phyloP scores from a whole-genome alignment of 2,113 vertebrate species.

The Nyctereutes procyonoides region DNA sequence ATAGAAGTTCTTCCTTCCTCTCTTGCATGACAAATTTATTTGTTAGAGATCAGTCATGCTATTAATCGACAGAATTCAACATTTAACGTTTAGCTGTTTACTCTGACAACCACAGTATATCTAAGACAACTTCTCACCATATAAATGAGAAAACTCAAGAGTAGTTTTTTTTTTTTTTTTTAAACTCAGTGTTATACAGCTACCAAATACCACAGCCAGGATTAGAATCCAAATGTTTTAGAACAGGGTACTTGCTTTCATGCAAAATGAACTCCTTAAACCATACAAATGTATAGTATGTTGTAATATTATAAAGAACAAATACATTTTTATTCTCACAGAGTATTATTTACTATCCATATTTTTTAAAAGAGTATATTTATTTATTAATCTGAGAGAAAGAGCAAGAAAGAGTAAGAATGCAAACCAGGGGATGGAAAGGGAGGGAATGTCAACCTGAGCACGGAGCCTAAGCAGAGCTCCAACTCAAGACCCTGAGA shows the following conservation, averaged over 20 bases:
- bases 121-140: neutral
- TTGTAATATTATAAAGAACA: constrained; percentile 15
- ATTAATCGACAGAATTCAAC: constrained; percentile 1
- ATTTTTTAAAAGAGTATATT: neutral
- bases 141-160: neutral
- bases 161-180: neutral
- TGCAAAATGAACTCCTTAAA: neutral
- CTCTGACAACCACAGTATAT: neutral
- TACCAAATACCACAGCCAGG: constrained; percentile 1
- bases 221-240: neutral
- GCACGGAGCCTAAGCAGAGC: neutral
- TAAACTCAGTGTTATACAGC: neutral
- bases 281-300: neutral
- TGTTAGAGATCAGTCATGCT: neutral
- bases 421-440: neutral
- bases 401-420: neutral
- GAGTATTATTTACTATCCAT: neutral
- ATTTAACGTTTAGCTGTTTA: constrained; percentile 25
- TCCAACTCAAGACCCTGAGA: neutral
- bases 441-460: neutral
- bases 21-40: constrained; percentile 11
- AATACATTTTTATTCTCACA: constrained; percentile 5
- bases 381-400: neutral
- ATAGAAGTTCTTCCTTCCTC: neutral
- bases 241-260: constrained; percentile 25